These are phyloP conservation scores for Tanypteryx hageni DNA, from an alignment of 2,888 invertebrate species.

Conservation along the genomic window DNA sequence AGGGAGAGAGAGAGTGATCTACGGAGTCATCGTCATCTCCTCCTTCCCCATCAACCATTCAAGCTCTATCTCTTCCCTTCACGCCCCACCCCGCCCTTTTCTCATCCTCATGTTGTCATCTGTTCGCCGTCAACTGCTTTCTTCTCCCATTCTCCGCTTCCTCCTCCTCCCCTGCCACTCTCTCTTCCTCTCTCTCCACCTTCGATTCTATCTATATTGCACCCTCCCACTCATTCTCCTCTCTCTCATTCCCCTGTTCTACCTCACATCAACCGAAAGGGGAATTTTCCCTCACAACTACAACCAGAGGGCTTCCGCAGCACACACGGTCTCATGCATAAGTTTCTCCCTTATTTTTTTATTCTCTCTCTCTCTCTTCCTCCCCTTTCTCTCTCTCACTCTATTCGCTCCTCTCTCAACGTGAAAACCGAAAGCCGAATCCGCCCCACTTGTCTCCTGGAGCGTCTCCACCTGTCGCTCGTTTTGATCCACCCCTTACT, in stretches of 20 bases:
- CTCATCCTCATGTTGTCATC: not conserved
- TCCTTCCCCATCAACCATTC: not conserved
- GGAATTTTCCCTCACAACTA: not conserved
- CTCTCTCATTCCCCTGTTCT: too few species aligned
- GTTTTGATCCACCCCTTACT: not conserved
- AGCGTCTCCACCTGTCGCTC: not conserved
- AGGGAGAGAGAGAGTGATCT: not conserved
- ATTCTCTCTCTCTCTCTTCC: not conserved
- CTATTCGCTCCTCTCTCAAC: too few species aligned
- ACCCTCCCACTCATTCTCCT: not conserved
- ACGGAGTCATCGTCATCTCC: not conserved
- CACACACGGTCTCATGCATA: not conserved
- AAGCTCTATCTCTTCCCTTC: not conserved
- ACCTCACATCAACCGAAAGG: not conserved
- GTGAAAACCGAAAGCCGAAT: not conserved
- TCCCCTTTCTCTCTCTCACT: too few species aligned
- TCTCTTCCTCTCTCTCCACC: not conserved
- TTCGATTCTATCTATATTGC: not conserved
- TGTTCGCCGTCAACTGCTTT: too few species aligned
- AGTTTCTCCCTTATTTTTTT: not conserved
- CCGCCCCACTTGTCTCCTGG: not conserved
- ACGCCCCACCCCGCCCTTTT: not conserved
- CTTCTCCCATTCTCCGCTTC: not conserved
- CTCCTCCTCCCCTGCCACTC: not conserved
- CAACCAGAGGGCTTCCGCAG: not conserved